Percentiles rank a stretch among this genome's conserved stretches.
Conservation (phyloP, 2,113 vertebrate genomes). For the Proterorhinus semilunaris region DNA sequence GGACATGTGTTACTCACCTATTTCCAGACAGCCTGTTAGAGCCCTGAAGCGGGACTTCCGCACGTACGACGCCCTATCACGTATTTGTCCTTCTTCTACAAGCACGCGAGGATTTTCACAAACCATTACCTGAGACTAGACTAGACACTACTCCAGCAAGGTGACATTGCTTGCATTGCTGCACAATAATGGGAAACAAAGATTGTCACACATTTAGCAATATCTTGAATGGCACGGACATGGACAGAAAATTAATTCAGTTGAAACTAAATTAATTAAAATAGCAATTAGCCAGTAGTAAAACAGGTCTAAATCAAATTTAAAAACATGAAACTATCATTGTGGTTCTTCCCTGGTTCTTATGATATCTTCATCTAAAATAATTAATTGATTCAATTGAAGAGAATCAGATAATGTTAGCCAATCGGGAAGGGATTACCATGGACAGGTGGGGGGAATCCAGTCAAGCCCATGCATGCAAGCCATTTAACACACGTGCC, state of each 20-base stretch:
- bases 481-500: background rate
- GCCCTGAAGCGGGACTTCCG: constrained; percentile 16
- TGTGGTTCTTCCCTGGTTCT: no score
- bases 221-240: no score
- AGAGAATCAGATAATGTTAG: background rate
- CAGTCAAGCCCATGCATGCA: background rate
- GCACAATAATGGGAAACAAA: no score
- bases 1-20: constrained; percentile 29
- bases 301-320: no score
- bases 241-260: no score
- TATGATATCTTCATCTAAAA: background rate
- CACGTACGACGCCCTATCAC: background rate
- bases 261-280: no score
- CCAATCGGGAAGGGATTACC: background rate
- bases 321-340: no score
- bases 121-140: background rate
- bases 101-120: background rate
- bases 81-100: background rate
- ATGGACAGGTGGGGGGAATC: background rate
- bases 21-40: constrained; percentile 11
- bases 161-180: background rate
- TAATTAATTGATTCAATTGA: background rate
- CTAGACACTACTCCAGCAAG: background rate
- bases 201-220: no score
- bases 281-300: no score